Evolutionary conservation across 2,797 vertebrate species (phyloP), one percentile per base, ranked within the genome.

Genomic region (Champsocephalus esox): DNA sequence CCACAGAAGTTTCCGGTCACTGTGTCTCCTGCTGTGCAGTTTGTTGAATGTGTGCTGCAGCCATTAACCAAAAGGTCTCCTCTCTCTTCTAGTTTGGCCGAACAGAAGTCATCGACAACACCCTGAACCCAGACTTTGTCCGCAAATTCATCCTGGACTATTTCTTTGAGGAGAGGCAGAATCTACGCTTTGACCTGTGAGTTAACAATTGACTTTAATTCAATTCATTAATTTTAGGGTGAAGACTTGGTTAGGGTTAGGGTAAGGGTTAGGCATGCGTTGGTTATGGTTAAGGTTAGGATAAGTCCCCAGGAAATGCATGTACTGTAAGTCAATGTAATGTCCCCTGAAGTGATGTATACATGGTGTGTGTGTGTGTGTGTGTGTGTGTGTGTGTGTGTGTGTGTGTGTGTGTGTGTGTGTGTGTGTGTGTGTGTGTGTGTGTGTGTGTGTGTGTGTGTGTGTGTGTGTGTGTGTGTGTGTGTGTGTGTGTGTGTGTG

Each of bases 71-170:
- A 38, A 61, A 11, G 12, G 16, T 59, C 11, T 79, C 0, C 14
- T 71, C 41, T 84, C 82, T 87, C 57, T 86, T 88, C 71, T 72
- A 99, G 98, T 99, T 96, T 89, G 96, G 97, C 88, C 95, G 98
- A 89, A 99, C 98, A 54, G 98, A 99, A 95, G 97, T 98, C 75
- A 99, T 99, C 41, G 97, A 99, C 92, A 99, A 99, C 92, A 99
- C 98, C 48, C 95, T 99, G 84, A 99, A 99, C 90, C 98, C 98
- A 12, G 98, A 99, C 92, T 99, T 99, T 87, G 98, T 99, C 73
- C 96, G 96, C 81, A 99, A 99, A 91, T 99, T 99, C 91, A 97
- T 99, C 88, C 89, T 99, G 80, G 98, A 99, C 92, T 99, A 99
- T 88, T 99, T 99, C 91, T 99, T 99, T 80, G 98, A 99, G 92